Evolutionary conservation across 2,113 vertebrate species (phyloP), one percentile per base, ranked within the genome.

Genomic region (Takifugu bimaculatus): DNA sequence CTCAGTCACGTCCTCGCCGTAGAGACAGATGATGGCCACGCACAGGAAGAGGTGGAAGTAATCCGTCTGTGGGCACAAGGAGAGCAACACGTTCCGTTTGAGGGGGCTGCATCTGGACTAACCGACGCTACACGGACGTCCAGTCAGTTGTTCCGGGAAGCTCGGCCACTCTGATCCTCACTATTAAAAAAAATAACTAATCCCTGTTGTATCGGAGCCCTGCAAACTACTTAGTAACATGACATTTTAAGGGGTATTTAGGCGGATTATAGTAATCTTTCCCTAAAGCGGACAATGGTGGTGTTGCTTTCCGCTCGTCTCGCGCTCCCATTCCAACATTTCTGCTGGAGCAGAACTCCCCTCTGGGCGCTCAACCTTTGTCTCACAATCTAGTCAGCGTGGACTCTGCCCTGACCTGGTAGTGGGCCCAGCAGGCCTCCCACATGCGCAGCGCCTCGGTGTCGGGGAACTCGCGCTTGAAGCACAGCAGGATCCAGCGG

Each of bases 361-460:
- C 57, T 20, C 57, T 15, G 15, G 54, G 28, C 28, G 2, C 29
- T 59, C 13, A 13, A 48, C 45, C 45, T 50, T 4, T 26, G 48
- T 50, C 48, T 11, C 20, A 26, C 14, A n/a, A n/a, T 25, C 48
- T 2, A 25, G 48, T 50, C 13, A 5, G 44, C 5, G 44, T 14
- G 2, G 2, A 73, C 74, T 63, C 64, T 39, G 74, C 49, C 59
- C 80, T 68, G 58, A 96, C 96, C 96, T 98, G 95, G 62, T 98
- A 97, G 86, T 96, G 97, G 13, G 96, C 96, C 97, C 97, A 99
- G 91, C 97, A 99, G 0, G 97, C 96, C 53, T 98, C 97, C 97
- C 97, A 99, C 92, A 98, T 95, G 47, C 93, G 93, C 86, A 99
- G 75, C 0, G 96, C 96, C 82, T 99, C 97, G 0, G 93, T 91